Conservation (phyloP, 2,888 invertebrate genomes). For the Pelosia muscerda region DNA sequence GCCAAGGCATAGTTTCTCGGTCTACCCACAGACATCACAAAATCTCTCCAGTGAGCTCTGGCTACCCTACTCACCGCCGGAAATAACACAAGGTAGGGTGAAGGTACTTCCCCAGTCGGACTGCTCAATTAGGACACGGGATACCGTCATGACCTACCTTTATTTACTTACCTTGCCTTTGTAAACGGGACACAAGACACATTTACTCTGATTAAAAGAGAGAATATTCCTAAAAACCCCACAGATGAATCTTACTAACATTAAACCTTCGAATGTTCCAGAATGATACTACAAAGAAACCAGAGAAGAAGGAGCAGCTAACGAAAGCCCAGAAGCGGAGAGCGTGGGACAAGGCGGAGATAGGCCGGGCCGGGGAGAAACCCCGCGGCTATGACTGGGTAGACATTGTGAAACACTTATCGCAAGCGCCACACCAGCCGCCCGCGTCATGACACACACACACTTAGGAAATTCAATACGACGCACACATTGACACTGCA, state of each 20-base stretch:
- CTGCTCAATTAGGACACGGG: no score
- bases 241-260: neutral
- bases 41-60: no score
- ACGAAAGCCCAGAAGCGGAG: constrained; percentile 97
- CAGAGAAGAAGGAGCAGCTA: constrained; percentile 92
- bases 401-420: constrained; percentile 97
- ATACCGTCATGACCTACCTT: no score
- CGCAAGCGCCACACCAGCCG: constrained; percentile 87
- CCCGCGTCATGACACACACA: constrained; percentile 67
- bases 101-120: no score
- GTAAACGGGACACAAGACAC: no score
- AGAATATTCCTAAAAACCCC: no score
- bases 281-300: constrained; percentile 82
- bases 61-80: no score
- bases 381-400: constrained; percentile 98
- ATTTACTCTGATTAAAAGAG: no score
- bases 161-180: no score
- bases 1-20: no score
- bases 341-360: constrained; percentile 94
- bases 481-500: constrained; percentile 18
- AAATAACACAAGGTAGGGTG: no score
- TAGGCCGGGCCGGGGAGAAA: constrained; percentile 91
- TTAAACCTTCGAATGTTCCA: constrained; percentile 48
- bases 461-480: constrained; percentile 11
- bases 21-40: no score